phyloP scores from a whole-genome alignment of 2,797 vertebrate species.

The Sciurus carolinensis region DNA sequence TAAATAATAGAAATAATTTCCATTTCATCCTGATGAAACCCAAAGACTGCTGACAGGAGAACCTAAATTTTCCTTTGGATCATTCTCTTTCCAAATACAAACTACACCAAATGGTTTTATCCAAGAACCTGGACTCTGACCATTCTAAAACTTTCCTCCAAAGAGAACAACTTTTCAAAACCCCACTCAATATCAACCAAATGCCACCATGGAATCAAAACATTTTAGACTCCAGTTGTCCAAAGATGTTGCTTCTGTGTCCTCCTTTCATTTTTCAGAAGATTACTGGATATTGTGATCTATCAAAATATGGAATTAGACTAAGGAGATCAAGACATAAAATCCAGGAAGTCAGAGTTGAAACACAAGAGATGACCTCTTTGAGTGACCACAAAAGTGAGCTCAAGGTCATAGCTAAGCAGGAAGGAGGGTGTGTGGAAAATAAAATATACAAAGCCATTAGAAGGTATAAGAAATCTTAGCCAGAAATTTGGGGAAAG shows the following conservation, averaged over 20 bases:
- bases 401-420: background rate
- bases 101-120: background rate
- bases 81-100: background rate
- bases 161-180: background rate
- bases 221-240: background rate
- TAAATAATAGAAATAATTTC: background rate
- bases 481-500: background rate
- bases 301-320: background rate
- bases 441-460: background rate
- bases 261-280: background rate
- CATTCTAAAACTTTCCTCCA: background rate
- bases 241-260: background rate
- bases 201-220: background rate
- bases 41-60: background rate
- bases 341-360: background rate
- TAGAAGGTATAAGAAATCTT: background rate
- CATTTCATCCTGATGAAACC: background rate
- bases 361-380: background rate
- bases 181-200: background rate
- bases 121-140: background rate
- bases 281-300: background rate
- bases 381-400: background rate
- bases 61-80: background rate
- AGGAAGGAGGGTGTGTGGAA: background rate
- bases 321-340: conserved; percentile 9